Evolutionary conservation across 2,113 vertebrate genomes (phyloP), one percentile per base, ranked within the genome.

Genomic region (Rafetus swinhoei): DNA sequence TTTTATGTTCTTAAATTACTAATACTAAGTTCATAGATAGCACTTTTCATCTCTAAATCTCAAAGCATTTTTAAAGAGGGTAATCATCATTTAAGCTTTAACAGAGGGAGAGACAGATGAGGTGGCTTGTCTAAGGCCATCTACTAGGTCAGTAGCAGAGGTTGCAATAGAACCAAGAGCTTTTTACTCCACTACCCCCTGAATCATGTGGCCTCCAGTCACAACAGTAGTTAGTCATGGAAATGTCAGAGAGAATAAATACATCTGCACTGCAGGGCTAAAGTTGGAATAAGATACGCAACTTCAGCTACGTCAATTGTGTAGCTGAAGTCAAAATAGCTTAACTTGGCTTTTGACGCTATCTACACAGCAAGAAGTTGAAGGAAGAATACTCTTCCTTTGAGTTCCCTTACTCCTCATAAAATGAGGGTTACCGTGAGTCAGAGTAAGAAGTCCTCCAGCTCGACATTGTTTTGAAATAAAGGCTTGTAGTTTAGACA

Each of bases 41-140:
- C 59, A 88, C 32, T 94, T 96, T 92, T 94, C 81, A 54, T 88
- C 88, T 96, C 94, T 88, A 93, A 86, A 94, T 32, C 88, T 91
- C 27, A 35, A 39, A 84, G 72, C 4, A 27, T 53, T 72, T 95
- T 45, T 92, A 65, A 5, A 60, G 56, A 93, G 79, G 93, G 84
- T 92, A 93, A 95, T 83, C 85, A 35, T 92, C 22, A 2, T 94
- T 69, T 96, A 57, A 77, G 72, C 27, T 85, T 60, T 82, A 9
- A 18, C 59, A 39, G 19, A 7, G 39, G 16, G n/a, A 57, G 62
- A 96, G 62, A 84, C 22, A 86, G 27, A 82, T 84, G n/a, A 60
- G 57, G 13, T 72, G 87, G 50, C 65, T 88, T 87, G 52, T 57
- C 84, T 25, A 39, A 65, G 74, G 72, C 74, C 54, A 59, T 45